phyloP scores from a whole-genome alignment of 2,797 vertebrate species.

The Pagetopsis macropterus region DNA sequence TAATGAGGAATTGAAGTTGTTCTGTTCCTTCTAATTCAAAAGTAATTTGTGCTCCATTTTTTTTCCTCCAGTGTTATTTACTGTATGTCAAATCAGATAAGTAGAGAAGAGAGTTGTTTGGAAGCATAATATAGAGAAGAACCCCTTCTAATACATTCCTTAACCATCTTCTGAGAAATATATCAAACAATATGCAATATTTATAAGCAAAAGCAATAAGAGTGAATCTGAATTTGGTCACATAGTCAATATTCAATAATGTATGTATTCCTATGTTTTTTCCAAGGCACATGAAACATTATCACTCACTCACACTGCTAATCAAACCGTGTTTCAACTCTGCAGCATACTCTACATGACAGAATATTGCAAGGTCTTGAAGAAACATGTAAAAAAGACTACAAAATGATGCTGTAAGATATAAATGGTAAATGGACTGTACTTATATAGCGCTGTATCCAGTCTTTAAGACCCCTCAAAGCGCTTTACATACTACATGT shows the following conservation, averaged over 20 bases:
- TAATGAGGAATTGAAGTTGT: neutral
- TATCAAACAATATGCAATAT: slow-evolving; percentile 33
- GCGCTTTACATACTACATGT: too few relatives aligned
- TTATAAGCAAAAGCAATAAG: slow-evolving; percentile 39
- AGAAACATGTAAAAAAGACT: slow-evolving; percentile 3
- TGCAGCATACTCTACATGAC: neutral
- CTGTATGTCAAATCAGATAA: slow-evolving; percentile 4
- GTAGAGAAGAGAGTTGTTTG: neutral
- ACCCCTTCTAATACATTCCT: slow-evolving; percentile 18
- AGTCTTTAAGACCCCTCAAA: too few relatives aligned
- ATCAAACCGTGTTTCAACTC: slow-evolving; percentile 22
- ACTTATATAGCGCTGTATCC: too few relatives aligned
- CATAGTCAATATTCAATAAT: slow-evolving; percentile 23
- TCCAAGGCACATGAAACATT: slow-evolving; percentile 2
- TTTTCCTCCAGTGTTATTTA: slow-evolving; percentile 5
- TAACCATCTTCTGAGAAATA: slow-evolving; percentile 21
- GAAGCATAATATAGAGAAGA: slow-evolving; percentile 9
- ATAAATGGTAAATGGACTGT: too few relatives aligned
- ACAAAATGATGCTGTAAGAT: neutral
- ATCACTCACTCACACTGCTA: slow-evolving; percentile 24
- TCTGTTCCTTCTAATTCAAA: slow-evolving; percentile 7
- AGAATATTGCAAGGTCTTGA: neutral
- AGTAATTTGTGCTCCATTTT: neutral
- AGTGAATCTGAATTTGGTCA: slow-evolving; percentile 29
- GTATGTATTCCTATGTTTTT: slow-evolving; percentile 34